Evolutionary conservation across 1,140 invertebrate genomes (phyloP), one percentile per base, ranked within the genome.

Genomic region (Drosophila ambigua): DNA sequence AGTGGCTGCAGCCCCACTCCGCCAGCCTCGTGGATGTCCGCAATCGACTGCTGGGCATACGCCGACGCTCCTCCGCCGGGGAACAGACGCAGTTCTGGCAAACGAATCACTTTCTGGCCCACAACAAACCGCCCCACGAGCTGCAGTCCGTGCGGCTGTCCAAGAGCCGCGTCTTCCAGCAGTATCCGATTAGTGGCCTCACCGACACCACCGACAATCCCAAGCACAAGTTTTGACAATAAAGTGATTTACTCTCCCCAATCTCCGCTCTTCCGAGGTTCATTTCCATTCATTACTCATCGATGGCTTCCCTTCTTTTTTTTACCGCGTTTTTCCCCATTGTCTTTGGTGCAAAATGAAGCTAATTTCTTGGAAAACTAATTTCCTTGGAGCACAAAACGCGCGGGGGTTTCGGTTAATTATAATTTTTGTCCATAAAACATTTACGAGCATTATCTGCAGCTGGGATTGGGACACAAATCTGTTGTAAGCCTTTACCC

Each of bases 31-130:
- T 91, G 1, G 90, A 91, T 52, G 77, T 91, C 5, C 69, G 90
- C 5, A 91, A 91, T 66, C 80, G 80, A 8, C 63, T 91, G 65
- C 57, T 91, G 67, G 90, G 90, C 66, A 77, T 91, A 23, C 68
- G 54, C 4, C 57, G 79, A 0, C 64, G 73, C n/a, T 54, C 80
- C 15, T 26, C 52, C 6, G 44, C 76, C 0, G 54, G 59, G 11
- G 72, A 71, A 6, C 83, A 88, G 46, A 84, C 77, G 5, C 79
- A 90, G 9, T 77, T 91, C 48, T 91, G 79, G 82, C 77, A 87
- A 49, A 79, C 90, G 8, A 91, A 91, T 54, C 83, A 88, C 41
- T 91, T 90, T 31, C 52, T 91, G 16, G 87, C 80, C 39, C 90
- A 91, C 62, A 64, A 90, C 43, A 80, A 87, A 28, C 77, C 75